These are phyloP conservation scores for Paramisgurnus dabryanus DNA, from an alignment of 2,113 vertebrate species.

Conservation along the genomic window DNA sequence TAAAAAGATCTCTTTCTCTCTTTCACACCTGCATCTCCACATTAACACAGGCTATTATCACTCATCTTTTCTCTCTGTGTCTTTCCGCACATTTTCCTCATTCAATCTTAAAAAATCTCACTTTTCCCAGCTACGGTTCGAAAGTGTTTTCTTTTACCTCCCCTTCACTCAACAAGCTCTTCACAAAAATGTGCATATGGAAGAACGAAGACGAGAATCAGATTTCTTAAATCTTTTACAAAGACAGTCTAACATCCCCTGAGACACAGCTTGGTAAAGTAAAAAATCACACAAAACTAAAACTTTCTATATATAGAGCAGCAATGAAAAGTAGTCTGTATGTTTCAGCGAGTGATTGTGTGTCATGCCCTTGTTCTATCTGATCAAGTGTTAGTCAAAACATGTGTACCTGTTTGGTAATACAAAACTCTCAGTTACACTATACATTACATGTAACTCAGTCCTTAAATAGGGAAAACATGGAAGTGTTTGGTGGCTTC, in stretches of 20 bases:
- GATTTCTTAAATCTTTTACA: conserved; percentile 16
- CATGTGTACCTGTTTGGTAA: background rate
- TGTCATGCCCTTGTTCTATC: background rate
- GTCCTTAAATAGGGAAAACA: too few species aligned
- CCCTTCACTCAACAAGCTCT: background rate
- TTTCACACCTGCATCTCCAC: conserved; percentile 42
- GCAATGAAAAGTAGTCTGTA: background rate
- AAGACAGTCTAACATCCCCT: conserved; percentile 14
- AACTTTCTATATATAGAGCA: conserved; percentile 30
- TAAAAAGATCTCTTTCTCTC: conserved; percentile 26
- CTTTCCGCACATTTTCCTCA: background rate
- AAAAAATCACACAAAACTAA: conserved; percentile 12
- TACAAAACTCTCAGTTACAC: background rate
- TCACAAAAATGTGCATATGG: background rate
- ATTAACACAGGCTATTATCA: conserved; percentile 49
- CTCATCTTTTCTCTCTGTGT: background rate
- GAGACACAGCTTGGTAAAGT: conserved; percentile 24
- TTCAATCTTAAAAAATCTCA: background rate
- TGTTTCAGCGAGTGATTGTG: too few species aligned
- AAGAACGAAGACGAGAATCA: background rate
- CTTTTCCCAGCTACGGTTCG: conserved; percentile 7
- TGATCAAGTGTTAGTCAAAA: background rate
- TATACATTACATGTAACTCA: too few species aligned
- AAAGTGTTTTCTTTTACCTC: background rate
- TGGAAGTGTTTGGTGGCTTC: too few species aligned